Evolutionary conservation across 1,140 invertebrate species (phyloP).

Genomic region (Magallana angulata): DNA sequence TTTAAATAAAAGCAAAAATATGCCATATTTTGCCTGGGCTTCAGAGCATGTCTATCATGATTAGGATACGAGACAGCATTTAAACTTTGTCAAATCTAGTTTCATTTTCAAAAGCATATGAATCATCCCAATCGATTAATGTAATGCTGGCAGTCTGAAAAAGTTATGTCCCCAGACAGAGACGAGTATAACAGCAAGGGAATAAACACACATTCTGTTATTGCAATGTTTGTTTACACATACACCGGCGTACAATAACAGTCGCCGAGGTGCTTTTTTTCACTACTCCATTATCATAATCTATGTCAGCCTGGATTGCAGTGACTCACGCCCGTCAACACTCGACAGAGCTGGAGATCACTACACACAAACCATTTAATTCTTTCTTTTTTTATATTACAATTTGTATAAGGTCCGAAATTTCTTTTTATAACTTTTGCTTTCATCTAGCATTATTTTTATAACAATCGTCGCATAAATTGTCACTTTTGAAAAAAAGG

Average conservation of each 20-base stretch:
- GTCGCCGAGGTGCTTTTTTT: not conserved
- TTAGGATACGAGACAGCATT: too few species aligned
- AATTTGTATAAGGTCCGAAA: too few species aligned
- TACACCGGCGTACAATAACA: constrained; percentile 26
- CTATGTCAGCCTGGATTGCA: not conserved
- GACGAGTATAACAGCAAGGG: not conserved
- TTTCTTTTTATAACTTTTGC: too few species aligned
- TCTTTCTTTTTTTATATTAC: not conserved
- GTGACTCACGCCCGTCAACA: not conserved
- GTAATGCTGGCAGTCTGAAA: not conserved
- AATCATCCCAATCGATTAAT: not conserved
- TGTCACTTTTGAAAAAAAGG: too few species aligned
- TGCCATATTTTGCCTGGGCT: not conserved
- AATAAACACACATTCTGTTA: not conserved
- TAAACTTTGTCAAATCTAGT: too few species aligned
- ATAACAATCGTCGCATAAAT: too few species aligned
- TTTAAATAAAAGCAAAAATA: not conserved
- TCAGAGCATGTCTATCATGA: not conserved
- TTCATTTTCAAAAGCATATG: too few species aligned
- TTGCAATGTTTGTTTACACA: constrained; percentile 17
- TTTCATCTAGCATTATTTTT: too few species aligned
- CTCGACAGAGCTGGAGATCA: not conserved
- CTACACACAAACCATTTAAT: not conserved
- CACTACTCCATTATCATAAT: constrained; percentile 20
- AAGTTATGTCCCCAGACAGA: not conserved